Evolutionary conservation across 1,140 invertebrate genomes (phyloP), one percentile per base, ranked within the genome.

Genomic region (Drosophila nigromelanica): DNA sequence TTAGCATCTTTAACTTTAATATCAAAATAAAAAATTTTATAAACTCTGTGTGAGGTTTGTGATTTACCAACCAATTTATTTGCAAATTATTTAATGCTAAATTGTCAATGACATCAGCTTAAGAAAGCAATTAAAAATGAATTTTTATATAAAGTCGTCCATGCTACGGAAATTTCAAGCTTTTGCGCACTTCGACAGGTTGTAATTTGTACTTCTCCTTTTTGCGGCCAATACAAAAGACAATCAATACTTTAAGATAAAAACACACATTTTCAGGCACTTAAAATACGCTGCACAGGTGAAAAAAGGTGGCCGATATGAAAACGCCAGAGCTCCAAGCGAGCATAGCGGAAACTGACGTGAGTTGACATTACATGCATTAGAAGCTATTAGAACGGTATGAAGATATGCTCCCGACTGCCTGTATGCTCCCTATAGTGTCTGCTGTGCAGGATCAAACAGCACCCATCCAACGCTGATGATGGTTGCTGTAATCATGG

Each of bases 331-430:
- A 63, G 43, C 27, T 21, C 15, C 33, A 47, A 67, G 73, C 61
- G 54, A 59, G 51, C 48, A 69, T 63, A 52, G 73, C 73, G 81
- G 81, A 85, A 86, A 67, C 78, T 85, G 81, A 85, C 74, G 74
- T 77, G 81, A 80, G 80, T 74, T 85, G 81, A 86, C 80, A 86
- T 85, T 78, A 85, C 80, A 85, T 80, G 80, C 80, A 85, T 85
- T 86, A 85, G 80, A 86, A 85, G 80, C 80, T 85, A 86, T 86
- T 85, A 85, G 77, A 86, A 74, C 56, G 51, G 47, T 71, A 74
- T 66, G 77, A 61, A 63, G 54, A 78, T 77, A 73, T 85, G 81
- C 73, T 61, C 27, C 42, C 10, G 43, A 1, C 21, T 50, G n/a
- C 47, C 47, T 42, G 4, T 42, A 27, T 37, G 39, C 33, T 62